Percentiles rank a stretch among this genome's conserved stretches.
These are phyloP conservation scores for Brachypteracias leptosomus DNA, from an alignment of 2,113 vertebrate species.

Conservation along the genomic window DNA sequence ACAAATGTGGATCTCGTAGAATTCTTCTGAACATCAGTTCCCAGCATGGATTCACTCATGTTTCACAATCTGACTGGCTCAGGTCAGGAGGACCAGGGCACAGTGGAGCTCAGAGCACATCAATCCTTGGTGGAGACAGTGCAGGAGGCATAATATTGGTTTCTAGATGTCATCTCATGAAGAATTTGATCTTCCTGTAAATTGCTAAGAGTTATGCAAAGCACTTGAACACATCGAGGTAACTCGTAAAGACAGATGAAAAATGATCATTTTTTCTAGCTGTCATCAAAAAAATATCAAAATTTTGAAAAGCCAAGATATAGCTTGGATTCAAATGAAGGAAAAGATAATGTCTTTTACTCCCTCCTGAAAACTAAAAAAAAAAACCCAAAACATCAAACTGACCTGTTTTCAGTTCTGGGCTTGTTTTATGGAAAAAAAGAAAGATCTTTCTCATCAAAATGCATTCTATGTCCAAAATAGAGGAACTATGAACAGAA, in stretches of 20 bases:
- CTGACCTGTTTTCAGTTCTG: not conserved
- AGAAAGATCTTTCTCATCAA: not conserved
- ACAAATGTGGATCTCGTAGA: not conserved
- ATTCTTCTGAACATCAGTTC: not conserved
- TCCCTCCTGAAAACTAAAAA: not conserved
- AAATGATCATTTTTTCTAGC: not conserved
- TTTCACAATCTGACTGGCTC: not conserved
- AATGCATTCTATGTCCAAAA: not conserved
- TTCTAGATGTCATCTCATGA: not conserved
- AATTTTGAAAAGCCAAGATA: not conserved
- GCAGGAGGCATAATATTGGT: not conserved
- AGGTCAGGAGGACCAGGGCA: not conserved
- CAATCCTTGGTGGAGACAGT: fast-evolving
- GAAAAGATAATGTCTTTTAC: not conserved
- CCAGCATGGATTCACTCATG: not conserved
- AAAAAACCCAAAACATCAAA: not conserved
- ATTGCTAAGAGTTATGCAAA: not conserved
- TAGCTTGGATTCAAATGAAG: not conserved
- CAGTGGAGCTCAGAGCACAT: fast-evolving
- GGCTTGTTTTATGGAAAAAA: not conserved
- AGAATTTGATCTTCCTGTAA: not conserved
- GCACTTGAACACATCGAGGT: not conserved
- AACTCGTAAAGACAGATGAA: not conserved
- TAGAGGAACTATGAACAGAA: not conserved
- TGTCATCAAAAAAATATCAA: not conserved